Evolutionary conservation across 2,797 vertebrate genomes (phyloP), one percentile per base, ranked within the genome.

Genomic region (Melanotaenia maccullochi): DNA sequence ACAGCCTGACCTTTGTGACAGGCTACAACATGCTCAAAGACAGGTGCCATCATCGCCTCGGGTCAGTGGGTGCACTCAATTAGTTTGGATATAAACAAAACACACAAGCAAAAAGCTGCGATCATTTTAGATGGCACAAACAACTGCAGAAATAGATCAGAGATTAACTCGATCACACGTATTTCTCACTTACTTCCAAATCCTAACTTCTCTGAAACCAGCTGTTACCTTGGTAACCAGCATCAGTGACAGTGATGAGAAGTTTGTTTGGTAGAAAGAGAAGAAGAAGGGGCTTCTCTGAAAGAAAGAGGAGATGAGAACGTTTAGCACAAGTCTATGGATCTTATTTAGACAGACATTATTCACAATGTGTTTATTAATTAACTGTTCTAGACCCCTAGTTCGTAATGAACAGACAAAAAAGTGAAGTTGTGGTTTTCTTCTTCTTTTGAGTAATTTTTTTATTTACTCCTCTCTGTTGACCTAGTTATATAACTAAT

Each of bases 1-100:
- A 93, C 88, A 82, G 75, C 59, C 75, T 91, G 92, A 93, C 94
- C 91, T 93, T 94, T 93, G 73, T 82, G 76, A 64, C 57, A 52
- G 71, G 76, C 83, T 66, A 42, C 75, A 82, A 76, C 72, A 75
- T 25, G 25, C 57, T 33, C 51, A 24, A 60, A 71, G 64, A 79
- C 68, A 54, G 72, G 76, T 42, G 59, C 59, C 67, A 44, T 54
- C 65, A 35, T 33, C 28, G 1, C 54, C 73, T 78, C 73, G 59
- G 68, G 12, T 73, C 58, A 33, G 13, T 25, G 35, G 35, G 54
- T 65, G 24, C 68, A 61, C 68, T 56, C 30, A 56, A 11, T 56
- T 1, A 22, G 47, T 33, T 49, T 35, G 36, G 22, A 20, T 35
- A 36, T 9, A 60, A 73, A 68, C 24, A 20, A 22, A 65, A 54